Conservation (phyloP, 2,113 vertebrate species). For the Chascanopsetta lugubris region DNA sequence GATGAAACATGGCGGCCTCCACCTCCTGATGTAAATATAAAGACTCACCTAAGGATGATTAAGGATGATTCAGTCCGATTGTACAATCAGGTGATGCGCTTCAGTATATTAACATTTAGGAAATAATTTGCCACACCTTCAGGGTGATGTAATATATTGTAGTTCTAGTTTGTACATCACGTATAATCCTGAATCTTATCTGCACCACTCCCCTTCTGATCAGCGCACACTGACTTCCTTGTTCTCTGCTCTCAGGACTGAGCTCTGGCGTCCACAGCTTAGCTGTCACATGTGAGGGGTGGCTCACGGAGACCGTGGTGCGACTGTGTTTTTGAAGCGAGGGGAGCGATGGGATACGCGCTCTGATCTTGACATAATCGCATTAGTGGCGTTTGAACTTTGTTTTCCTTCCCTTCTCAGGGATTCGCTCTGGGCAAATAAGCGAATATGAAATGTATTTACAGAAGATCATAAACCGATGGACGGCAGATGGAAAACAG, state of each 20-base stretch:
- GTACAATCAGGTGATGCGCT: too few species aligned
- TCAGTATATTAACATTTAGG: too few species aligned
- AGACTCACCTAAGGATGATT: too few species aligned
- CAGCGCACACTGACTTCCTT: conserved; percentile 35
- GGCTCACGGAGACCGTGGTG: conserved; percentile 43
- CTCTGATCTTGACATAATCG: conserved; percentile 77
- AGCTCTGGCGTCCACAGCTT: conserved; percentile 15
- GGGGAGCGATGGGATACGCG: conserved; percentile 65
- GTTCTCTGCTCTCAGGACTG: conserved; percentile 34
- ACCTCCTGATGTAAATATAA: too few species aligned
- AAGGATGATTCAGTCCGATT: too few species aligned
- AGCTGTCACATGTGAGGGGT: conserved; percentile 40
- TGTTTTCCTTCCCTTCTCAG: conserved; percentile 66
- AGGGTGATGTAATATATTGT: too few species aligned
- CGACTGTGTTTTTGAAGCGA: conserved; percentile 59
- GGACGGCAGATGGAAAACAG: conserved; percentile 43
- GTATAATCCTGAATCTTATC: conserved; percentile 12
- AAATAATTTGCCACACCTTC: too few species aligned
- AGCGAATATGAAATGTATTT: conserved; percentile 65
- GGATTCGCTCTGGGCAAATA: conserved; percentile 69
- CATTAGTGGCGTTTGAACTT: conserved; percentile 73
- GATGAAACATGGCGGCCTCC: too few species aligned
- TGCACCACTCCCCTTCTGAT: conserved; percentile 39
- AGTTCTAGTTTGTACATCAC: not conserved
- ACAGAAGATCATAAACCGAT: conserved; percentile 56